Evolutionary conservation across 2,113 vertebrate species (phyloP).

Genomic region (Eurypyga helias): DNA sequence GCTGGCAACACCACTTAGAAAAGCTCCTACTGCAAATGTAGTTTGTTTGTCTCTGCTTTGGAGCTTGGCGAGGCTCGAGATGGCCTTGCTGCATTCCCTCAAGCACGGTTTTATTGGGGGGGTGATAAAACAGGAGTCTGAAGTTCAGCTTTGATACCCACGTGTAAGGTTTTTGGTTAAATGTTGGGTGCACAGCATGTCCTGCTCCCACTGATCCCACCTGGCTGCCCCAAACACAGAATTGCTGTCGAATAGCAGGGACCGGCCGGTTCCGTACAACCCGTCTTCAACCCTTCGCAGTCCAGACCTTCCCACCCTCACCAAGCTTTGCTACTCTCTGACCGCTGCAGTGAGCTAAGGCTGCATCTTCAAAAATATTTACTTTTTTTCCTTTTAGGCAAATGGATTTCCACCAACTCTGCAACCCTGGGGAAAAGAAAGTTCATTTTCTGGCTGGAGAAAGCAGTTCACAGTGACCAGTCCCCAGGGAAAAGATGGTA

Average conservation of each 20-base stretch:
- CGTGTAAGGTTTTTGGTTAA: background rate
- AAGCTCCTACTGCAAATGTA: background rate
- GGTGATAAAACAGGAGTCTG: background rate
- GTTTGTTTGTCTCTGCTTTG: background rate
- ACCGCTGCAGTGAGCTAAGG: background rate
- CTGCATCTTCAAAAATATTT: background rate
- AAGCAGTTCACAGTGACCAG: background rate
- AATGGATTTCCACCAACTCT: background rate
- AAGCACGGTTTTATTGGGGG: background rate
- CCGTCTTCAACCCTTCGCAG: background rate
- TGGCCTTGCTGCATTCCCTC: background rate
- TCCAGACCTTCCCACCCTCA: background rate
- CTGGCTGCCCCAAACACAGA: background rate
- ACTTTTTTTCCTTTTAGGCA: background rate
- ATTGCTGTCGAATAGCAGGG: background rate
- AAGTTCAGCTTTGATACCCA: background rate
- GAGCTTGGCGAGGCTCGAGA: background rate
- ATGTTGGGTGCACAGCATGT: background rate
- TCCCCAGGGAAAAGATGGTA: conserved; percentile 40
- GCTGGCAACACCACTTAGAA: background rate
- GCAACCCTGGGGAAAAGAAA: background rate
- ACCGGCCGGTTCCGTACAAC: background rate
- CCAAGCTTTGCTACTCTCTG: background rate
- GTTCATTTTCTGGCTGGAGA: background rate
- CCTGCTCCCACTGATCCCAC: background rate